These are phyloP conservation scores for Micrasema minimum DNA, from an alignment of 1,140 invertebrate species.

Conservation along the genomic window DNA sequence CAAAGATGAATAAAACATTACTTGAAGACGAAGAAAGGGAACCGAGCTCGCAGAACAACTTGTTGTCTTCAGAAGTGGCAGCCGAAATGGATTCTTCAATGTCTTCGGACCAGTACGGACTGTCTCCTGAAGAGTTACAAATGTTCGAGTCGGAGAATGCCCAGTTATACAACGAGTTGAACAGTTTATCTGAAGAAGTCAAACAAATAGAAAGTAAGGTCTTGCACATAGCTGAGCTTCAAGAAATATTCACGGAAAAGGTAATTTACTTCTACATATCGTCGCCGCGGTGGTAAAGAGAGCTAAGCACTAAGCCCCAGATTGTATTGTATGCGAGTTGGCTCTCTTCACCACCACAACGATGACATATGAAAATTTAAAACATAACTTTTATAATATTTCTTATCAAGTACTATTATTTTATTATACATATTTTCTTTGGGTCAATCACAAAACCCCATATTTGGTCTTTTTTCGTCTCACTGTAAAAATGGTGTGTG, in stretches of 20 bases:
- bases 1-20: conserved; percentile 59
- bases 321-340: too few species aligned
- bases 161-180: conserved; percentile 86
- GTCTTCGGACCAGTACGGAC: conserved; percentile 68
- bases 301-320: too few species aligned
- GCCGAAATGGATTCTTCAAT: conserved; percentile 52
- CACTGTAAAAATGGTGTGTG: too few species aligned
- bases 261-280: conserved; percentile 64
- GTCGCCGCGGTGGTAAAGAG: too few species aligned
- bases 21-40: conserved; percentile 55
- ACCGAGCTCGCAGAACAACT: conserved; percentile 45
- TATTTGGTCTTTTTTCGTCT: too few species aligned
- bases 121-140: conserved; percentile 89
- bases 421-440: too few species aligned
- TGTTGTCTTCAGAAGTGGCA: conserved; percentile 38
- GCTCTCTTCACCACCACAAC: too few species aligned
- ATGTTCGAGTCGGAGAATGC: conserved; percentile 90
- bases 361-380: too few species aligned
- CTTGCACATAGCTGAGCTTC: conserved; percentile 94
- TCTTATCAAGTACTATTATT: too few species aligned
- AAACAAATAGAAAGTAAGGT: conserved; percentile 92
- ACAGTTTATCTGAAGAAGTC: conserved; percentile 81
- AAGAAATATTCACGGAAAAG: conserved; percentile 97
- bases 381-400: too few species aligned
- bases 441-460: too few species aligned